Evolutionary conservation across 2,888 invertebrate genomes (phyloP).

Genomic region (Pseudococcus viburni): DNA sequence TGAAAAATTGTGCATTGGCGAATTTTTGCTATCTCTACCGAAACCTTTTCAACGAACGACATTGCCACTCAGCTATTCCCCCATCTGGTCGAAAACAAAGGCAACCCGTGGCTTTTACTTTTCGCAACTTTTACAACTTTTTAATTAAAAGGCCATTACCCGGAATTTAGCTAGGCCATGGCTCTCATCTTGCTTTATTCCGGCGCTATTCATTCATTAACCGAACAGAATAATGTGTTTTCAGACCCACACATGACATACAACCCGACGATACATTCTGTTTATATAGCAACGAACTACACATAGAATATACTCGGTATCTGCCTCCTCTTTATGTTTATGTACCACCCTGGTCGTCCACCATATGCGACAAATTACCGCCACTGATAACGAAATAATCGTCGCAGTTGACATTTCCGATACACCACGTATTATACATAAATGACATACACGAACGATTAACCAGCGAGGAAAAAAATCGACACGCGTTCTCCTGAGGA

Average conservation of each 20-base stretch:
- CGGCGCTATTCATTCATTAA: neutral
- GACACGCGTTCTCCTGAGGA: neutral
- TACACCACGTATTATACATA: neutral
- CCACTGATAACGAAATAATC: neutral
- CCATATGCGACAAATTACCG: conserved; percentile 14
- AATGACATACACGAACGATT: neutral
- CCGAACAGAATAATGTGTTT: neutral
- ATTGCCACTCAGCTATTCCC: too few species aligned
- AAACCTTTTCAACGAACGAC: too few species aligned
- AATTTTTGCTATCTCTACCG: too few species aligned
- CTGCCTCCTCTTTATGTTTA: neutral
- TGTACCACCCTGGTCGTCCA: neutral
- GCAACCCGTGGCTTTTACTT: too few species aligned
- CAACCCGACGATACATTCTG: neutral
- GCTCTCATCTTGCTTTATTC: neutral
- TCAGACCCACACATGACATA: neutral
- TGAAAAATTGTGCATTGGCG: too few species aligned
- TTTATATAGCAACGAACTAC: neutral
- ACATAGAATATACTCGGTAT: neutral
- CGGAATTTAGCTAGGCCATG: too few species aligned
- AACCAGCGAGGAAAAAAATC: neutral
- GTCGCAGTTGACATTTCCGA: neutral
- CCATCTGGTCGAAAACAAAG: too few species aligned
- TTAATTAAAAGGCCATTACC: neutral
- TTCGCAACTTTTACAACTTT: too few species aligned